Evolutionary conservation across 92 coral and sea anemone genomes (phyloP), one percentile per base, ranked within the genome.

Genomic region (Hydrozoanthus gracilis): DNA sequence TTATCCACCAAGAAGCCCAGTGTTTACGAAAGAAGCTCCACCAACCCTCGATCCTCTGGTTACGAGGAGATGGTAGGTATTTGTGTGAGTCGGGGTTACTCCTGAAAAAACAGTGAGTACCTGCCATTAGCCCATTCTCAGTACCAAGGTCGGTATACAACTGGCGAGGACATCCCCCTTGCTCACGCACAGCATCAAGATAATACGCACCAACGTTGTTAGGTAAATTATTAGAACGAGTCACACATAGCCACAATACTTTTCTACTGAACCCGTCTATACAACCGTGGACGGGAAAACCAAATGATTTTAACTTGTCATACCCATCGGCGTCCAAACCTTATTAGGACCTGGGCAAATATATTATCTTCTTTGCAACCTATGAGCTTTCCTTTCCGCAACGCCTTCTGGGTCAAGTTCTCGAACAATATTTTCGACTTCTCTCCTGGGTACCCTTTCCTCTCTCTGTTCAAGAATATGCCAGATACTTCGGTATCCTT

Each of bases 231-330:
- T 90, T 86, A 72, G 90, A 78, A 75, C 60, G 84, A 83, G 87
- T 78, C 49, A 86, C 82, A 49, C 74, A 78, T 15, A 86, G 78
- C 90, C 92, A 86, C 92, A 90, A 77, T 77, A 90, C 69, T 70
- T 86, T 86, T 70, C 84, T 65, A 39, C 92, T 90, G 88, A 90
- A 90, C 76, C 90, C 87, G 86, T 90, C 92, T 82, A 86, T n/a
- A n/a, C n/a, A n/a, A n/a, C n/a, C 86, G 90, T n/a, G n/a, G n/a
- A n/a, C n/a, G n/a, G n/a, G n/a, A n/a, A n/a, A n/a, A n/a, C n/a
- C n/a, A n/a, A n/a, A n/a, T n/a, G n/a, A n/a, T n/a, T n/a, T n/a
- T n/a, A n/a, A n/a, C n/a, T n/a, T n/a, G n/a, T n/a, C n/a, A n/a
- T n/a, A n/a, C n/a, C n/a, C n/a, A n/a, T n/a, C n/a, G n/a, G n/a